Percentiles rank a stretch among this genome's conserved stretches.
These are phyloP conservation scores for Crotophaga sulcirostris DNA, from an alignment of 2,113 vertebrate genomes.

Conservation along the genomic window DNA sequence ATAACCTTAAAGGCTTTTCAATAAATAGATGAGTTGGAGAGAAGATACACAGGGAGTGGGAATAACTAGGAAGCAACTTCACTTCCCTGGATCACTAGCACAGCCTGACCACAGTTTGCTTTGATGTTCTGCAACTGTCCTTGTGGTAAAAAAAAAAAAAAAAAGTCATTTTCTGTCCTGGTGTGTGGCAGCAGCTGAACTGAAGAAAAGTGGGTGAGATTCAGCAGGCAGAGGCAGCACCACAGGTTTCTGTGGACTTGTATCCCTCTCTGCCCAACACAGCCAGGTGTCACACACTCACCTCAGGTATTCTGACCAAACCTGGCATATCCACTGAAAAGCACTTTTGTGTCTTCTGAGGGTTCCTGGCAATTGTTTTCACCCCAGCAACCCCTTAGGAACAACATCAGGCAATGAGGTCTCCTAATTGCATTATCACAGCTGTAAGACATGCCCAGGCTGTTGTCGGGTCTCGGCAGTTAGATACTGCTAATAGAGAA, in stretches of 20 bases:
- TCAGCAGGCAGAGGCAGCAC: background rate
- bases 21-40: background rate
- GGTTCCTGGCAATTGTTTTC: background rate
- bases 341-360: background rate
- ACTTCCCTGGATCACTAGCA: background rate
- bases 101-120: background rate
- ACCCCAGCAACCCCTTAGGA: background rate
- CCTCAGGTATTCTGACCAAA: background rate
- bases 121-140: background rate
- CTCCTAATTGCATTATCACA: background rate
- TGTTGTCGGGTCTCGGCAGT: background rate
- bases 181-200: background rate
- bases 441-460: background rate
- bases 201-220: background rate
- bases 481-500: background rate
- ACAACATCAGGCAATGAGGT: background rate
- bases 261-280: background rate
- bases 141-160: background rate
- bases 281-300: background rate
- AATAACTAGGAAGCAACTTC: background rate
- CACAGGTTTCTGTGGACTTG: rapidly evolving
- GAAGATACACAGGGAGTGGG: background rate
- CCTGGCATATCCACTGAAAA: background rate
- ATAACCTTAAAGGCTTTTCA: background rate
- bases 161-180: background rate